Evolutionary conservation across 1,140 invertebrate genomes (phyloP).

Genomic region (Drosophila athabasca): DNA sequence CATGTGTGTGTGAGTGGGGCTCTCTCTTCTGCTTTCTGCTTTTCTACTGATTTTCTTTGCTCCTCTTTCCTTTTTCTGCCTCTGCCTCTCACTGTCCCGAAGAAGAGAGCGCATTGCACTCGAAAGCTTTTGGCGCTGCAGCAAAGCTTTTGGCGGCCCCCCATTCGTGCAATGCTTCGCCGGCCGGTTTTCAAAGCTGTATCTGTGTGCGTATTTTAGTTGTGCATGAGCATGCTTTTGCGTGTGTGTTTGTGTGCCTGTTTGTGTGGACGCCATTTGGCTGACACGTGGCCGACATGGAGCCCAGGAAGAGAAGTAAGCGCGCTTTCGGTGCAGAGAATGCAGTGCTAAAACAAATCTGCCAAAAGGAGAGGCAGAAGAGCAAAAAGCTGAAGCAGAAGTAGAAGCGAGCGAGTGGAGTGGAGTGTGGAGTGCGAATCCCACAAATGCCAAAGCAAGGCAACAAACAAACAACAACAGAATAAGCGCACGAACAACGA

Average conservation of each 20-base stretch:
- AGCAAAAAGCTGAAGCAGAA: too few relatives aligned
- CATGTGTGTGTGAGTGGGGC: background rate
- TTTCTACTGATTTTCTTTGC: background rate
- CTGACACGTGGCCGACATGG: slow-evolving; percentile 73
- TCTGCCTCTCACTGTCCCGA: slow-evolving; percentile 4
- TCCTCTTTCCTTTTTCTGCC: slow-evolving; percentile 1
- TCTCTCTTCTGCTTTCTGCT: slow-evolving; percentile 1
- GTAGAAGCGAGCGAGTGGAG: too few relatives aligned
- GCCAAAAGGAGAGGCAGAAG: background rate
- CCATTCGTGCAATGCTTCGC: slow-evolving; percentile 51
- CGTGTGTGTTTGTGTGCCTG: slow-evolving; percentile 20
- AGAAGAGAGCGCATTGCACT: slow-evolving; percentile 59
- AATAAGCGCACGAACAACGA: slow-evolving; percentile 28
- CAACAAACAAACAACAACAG: slow-evolving; percentile 67
- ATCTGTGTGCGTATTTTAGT: too few relatives aligned
- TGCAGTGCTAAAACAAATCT: slow-evolving; percentile 21
- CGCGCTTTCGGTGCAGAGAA: slow-evolving; percentile 13
- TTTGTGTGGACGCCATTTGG: slow-evolving; percentile 74
- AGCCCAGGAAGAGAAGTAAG: slow-evolving; percentile 57
- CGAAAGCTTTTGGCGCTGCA: slow-evolving; percentile 63
- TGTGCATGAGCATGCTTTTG: background rate
- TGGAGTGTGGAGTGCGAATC: too few relatives aligned
- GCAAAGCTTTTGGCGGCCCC: slow-evolving; percentile 46
- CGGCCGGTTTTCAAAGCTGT: slow-evolving; percentile 68
- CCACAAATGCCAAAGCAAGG: slow-evolving; percentile 20